Conservation (phyloP, 92 coral and sea anemone species). For the Plumapathes pennacea region DNA sequence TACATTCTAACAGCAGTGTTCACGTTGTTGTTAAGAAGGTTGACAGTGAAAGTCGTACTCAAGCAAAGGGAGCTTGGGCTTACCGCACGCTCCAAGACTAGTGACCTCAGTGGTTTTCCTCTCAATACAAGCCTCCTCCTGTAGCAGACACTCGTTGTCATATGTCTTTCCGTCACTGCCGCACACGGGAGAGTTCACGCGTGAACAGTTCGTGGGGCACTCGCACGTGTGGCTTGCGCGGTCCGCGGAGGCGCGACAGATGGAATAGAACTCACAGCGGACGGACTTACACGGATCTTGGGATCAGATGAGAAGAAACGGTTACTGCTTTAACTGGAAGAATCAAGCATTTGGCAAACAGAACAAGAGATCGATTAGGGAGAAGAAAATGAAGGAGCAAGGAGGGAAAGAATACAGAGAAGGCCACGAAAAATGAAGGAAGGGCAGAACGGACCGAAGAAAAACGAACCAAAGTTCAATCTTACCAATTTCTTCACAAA, state of each 20-base stretch:
- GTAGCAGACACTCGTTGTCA: conserved; percentile 82
- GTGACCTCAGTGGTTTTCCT: conserved; percentile 29
- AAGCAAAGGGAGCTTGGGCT: conserved; percentile 7
- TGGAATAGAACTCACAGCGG: conserved; percentile 70
- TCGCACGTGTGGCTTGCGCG: conserved; percentile 61
- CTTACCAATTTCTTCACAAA: conserved; percentile 66
- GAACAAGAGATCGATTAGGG: neutral
- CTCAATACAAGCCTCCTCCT: conserved; percentile 55
- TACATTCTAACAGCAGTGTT: too few relatives aligned
- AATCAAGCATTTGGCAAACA: neutral
- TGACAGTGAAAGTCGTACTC: too few relatives aligned
- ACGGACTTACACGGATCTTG: conserved; percentile 74
- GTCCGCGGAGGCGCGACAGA: conserved; percentile 60
- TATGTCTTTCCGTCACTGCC: conserved; percentile 77
- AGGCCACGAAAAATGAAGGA: neutral
- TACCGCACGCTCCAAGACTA: conserved; percentile 75
- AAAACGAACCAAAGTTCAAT: neutral
- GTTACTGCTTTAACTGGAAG: neutral
- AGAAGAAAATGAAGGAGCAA: neutral
- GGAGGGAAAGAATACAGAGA: neutral
- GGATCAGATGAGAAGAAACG: neutral
- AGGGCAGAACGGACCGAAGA: neutral
- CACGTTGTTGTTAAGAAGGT: too few relatives aligned
- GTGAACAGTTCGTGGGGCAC: conserved; percentile 69
- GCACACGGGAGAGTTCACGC: conserved; percentile 63